phyloP scores from a whole-genome alignment of 2,888 invertebrate species.

The Erebia aethiops region DNA sequence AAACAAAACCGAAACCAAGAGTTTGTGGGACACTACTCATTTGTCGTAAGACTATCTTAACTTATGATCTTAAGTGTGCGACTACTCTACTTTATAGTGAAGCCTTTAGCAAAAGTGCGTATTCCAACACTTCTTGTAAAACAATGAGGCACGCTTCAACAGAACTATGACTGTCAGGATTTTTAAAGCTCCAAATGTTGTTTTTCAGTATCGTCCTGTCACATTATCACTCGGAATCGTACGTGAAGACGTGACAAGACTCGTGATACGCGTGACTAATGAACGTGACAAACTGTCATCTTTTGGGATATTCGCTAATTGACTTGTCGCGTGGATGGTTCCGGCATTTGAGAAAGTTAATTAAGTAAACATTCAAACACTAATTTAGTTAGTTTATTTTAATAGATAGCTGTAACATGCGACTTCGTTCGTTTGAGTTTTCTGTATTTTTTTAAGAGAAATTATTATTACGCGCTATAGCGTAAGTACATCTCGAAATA shows the following conservation, averaged over 20 bases:
- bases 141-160: constrained; percentile 13
- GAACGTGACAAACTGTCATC: constrained; percentile 25
- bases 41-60: not conserved
- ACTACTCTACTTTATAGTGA: not conserved
- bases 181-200: constrained; percentile 23
- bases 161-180: constrained; percentile 25
- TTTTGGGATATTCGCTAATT: constrained; percentile 16
- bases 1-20: too few relatives aligned
- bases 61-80: not conserved
- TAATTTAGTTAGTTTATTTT: not conserved
- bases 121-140: not conserved
- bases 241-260: constrained; percentile 26
- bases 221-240: constrained; percentile 15
- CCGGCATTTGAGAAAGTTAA: constrained; percentile 18
- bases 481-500: too few relatives aligned
- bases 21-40: too few relatives aligned
- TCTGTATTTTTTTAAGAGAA: too few relatives aligned
- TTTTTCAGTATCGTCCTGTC: constrained; percentile 27
- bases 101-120: constrained; percentile 4
- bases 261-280: constrained; percentile 11
- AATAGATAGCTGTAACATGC: not conserved
- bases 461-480: too few relatives aligned
- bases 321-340: constrained; percentile 5
- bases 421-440: not conserved
- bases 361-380: not conserved